phyloP scores from a whole-genome alignment of 2,113 vertebrate species.

The Mesocricetus auratus region DNA sequence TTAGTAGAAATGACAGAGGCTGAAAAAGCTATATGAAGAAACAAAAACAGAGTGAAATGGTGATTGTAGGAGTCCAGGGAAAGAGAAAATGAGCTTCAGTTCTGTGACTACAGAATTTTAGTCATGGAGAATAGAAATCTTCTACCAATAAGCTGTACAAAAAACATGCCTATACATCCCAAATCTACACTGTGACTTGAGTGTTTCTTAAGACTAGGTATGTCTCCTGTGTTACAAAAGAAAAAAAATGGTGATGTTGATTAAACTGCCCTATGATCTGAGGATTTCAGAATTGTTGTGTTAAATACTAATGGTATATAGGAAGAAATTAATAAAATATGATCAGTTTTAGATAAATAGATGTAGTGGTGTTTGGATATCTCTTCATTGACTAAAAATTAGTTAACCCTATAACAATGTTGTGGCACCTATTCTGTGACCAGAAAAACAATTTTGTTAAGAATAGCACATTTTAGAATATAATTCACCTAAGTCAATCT shows the following conservation, averaged over 20 bases:
- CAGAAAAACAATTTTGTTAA: slow-evolving; percentile 55
- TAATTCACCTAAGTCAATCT: slow-evolving; percentile 53
- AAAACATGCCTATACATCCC: neutral
- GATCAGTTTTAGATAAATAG: neutral
- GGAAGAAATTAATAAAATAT: slow-evolving; percentile 12
- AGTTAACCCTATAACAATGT: neutral
- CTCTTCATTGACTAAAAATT: neutral
- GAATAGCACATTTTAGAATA: slow-evolving; percentile 40
- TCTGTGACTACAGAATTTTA: neutral
- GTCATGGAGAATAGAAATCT: neutral
- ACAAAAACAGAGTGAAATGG: neutral
- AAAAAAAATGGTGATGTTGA: neutral
- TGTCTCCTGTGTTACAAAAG: neutral
- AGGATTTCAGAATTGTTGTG: neutral
- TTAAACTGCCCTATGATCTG: neutral
- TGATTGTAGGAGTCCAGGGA: neutral
- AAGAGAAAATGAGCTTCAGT: neutral
- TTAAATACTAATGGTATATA: neutral
- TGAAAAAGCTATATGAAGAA: neutral
- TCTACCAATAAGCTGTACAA: neutral
- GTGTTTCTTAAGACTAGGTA: neutral
- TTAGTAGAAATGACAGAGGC: neutral
- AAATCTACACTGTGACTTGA: neutral
- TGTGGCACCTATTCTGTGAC: slow-evolving; percentile 22
- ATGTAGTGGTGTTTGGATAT: neutral